Conservation (phyloP, 1,140 invertebrate species). For the Brachionus manjavacas region DNA sequence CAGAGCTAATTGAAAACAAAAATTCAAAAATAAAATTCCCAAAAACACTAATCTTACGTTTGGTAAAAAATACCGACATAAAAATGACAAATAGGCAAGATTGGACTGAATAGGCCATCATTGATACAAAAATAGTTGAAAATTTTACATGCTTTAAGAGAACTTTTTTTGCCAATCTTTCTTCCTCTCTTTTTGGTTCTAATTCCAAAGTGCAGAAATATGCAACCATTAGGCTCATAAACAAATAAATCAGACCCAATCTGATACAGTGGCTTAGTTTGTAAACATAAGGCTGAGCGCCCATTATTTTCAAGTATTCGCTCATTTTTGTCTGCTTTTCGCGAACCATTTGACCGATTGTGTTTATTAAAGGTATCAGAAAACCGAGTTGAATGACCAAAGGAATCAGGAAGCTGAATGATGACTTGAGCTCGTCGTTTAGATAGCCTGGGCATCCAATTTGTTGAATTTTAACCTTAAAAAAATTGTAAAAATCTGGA, state of each 20-base stretch:
- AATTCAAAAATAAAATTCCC: background rate
- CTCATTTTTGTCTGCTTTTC: slow-evolving; percentile 40
- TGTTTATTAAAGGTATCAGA: slow-evolving; percentile 2
- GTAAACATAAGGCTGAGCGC: background rate
- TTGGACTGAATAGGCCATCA: slow-evolving; percentile 21
- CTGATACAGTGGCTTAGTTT: background rate
- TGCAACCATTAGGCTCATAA: background rate
- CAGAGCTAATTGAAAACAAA: background rate
- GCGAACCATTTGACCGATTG: background rate
- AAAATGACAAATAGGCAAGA: background rate
- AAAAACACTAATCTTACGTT: background rate
- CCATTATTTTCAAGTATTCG: slow-evolving; percentile 40
- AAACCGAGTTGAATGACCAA: background rate
- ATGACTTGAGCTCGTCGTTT: slow-evolving; percentile 23
- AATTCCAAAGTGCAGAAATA: background rate
- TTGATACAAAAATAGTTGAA: background rate
- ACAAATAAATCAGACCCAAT: background rate
- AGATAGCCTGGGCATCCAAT: background rate
- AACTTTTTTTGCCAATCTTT: background rate
- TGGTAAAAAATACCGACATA: background rate
- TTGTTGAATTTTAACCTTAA: slow-evolving; percentile 10
- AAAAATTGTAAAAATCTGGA: background rate
- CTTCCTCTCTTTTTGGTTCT: background rate
- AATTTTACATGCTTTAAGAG: background rate
- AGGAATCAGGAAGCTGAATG: slow-evolving; percentile 15